Base-by-base conservation (phyloP, 1,140 invertebrate genomes). In the Cepaea nemoralis region DNA sequence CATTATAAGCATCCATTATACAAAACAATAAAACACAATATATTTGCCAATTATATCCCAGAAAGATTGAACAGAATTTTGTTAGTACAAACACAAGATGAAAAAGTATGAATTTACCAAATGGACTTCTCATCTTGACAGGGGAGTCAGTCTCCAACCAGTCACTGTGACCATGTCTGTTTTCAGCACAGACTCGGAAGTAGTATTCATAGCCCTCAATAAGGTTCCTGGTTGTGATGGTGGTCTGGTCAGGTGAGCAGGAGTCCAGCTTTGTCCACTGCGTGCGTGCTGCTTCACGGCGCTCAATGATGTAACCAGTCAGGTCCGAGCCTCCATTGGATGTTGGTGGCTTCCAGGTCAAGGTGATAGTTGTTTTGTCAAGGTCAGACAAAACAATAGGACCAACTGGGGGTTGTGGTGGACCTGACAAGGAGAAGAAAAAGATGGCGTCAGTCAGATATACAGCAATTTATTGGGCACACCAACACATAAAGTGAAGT, bases 251-350 rank as follows among this genome's bases (percentile, higher is more conserved):
- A 24, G 85, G 75, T 59, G 78, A 70, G 39, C 84, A 81, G 59
- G 66, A 77, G 78, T 82, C 82, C 33, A 84, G 45, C 33, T 83
- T 84, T 2, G 82, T 83, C 85, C 87, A 86, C 50, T 90, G 96
- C 93, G 80, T 97, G 96, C 82, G 96, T 93, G 87, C 78, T 6
- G 85, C 84, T 42, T 90, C 89, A 39, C 88, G 83, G 50, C 86
- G 98, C 96, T 99, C 97, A 6, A 99, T 94, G 45, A 98, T 94
- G 89, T 99, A 99, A 88, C 98, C 96, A 0, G 96, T 97, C 69
- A 99, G 93, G 69, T 93, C 94, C 19, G 96, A 92, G 39, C 97
- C 97, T 75, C 97, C 97, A 91, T 98, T 96, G 88, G 96, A 95
- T 19, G 94, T 93, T 0, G 97, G 97, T 83, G 96, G 95, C 88